Evolutionary conservation across 92 coral and sea anemone genomes (phyloP), one percentile per base, ranked within the genome.

Genomic region (Muricea muricata): DNA sequence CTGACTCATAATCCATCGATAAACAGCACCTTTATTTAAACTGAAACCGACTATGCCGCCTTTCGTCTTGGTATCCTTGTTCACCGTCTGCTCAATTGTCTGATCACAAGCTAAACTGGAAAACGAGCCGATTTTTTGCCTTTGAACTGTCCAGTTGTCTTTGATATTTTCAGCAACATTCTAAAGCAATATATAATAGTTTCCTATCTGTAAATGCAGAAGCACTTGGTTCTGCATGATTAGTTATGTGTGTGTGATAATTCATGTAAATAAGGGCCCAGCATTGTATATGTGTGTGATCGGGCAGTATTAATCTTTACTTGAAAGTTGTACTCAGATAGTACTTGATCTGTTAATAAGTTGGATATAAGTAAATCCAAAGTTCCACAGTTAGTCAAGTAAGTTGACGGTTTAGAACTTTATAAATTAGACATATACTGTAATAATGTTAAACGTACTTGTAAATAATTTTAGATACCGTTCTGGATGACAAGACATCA

Each of bases 71-170:
- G 91, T 76, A 85, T 73, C 93, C 71, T 87, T 90, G 60, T 90
- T 90, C 25, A 83, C 88, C 21, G 93, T 90, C 29, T 90, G 86
- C 66, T 87, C 93, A 76, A 87, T 82, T 32, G 91, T 66, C 68
- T 90, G 88, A 69, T 90, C 93, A 12, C 83, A 88, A 7, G 93
- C 91, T 65, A 87, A 77, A 54, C 81, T 75, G 17, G 85, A 90
- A 65, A 86, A 86, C 20, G 86, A 13, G 71, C 74, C 65, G 68
- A 18, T 26, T 13, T 37, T 72, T 28, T 83, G 65, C 20, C 67
- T 63, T 83, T 85, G 85, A 29, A 85, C 89, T 32, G 92, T 63
- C 47, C 92, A 83, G 46, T 86, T 89, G 50, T 75, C 47, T 47
- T 75, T 84, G 17, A 89, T 50, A 63, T 89, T 73, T 29, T 73